These are phyloP conservation scores for Maconellicoccus hirsutus DNA, from an alignment of 1,140 invertebrate genomes.

Conservation along the genomic window DNA sequence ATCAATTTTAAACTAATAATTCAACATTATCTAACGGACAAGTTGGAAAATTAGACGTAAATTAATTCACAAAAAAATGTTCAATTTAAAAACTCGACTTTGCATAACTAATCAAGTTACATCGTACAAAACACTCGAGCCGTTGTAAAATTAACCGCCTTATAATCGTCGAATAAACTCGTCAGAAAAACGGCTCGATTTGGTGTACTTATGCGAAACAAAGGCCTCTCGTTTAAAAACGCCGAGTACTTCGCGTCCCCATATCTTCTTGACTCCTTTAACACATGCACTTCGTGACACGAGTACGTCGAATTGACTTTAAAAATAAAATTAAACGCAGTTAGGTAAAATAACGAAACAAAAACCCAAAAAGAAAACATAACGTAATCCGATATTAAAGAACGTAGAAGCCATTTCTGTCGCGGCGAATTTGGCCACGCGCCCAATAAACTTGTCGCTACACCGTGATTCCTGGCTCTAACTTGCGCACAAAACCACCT, in stretches of 20 bases:
- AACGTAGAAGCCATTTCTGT: slow-evolving; percentile 5
- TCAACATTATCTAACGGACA: no score
- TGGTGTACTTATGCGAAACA: background rate
- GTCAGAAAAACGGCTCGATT: background rate
- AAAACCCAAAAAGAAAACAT: background rate
- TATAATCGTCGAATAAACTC: background rate
- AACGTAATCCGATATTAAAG: background rate
- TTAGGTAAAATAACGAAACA: background rate
- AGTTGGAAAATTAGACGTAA: no score
- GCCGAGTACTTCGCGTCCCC: background rate
- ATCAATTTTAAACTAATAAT: no score
- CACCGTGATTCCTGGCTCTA: slow-evolving; percentile 7
- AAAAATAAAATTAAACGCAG: slow-evolving; percentile 6
- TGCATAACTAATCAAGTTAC: background rate
- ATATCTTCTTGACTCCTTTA: background rate
- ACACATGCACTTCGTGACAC: background rate
- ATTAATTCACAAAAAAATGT: no score
- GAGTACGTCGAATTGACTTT: background rate
- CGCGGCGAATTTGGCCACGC: background rate
- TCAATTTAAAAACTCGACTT: no score
- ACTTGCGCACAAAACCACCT: slow-evolving; percentile 1
- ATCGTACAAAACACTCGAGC: background rate
- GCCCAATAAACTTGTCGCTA: slow-evolving; percentile 3
- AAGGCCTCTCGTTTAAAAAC: background rate
- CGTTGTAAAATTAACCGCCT: background rate